Conservation (phyloP, 2,888 invertebrate genomes). For the Lepidochitona cinerea region DNA sequence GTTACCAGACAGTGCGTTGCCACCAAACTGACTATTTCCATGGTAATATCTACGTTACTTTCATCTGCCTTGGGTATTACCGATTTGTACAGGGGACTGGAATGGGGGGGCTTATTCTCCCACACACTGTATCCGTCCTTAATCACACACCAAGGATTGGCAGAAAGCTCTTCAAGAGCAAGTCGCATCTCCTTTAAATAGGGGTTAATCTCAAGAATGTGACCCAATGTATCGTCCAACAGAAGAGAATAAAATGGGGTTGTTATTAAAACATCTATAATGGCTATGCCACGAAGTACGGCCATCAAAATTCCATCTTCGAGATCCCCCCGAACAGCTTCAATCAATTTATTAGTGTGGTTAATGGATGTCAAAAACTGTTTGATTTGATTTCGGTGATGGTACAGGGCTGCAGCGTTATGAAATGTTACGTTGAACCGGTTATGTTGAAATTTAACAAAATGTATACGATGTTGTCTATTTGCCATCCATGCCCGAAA, state of each 20-base stretch:
- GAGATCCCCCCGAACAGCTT: not conserved
- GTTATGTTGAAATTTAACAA: not conserved
- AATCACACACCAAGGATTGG: not conserved
- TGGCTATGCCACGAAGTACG: not conserved
- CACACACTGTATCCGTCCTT: not conserved
- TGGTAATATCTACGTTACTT: not conserved
- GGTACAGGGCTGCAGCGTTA: not conserved
- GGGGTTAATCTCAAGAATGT: not conserved
- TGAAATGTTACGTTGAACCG: not conserved
- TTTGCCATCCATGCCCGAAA: not conserved
- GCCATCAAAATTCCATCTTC: not conserved
- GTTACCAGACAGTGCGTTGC: not conserved
- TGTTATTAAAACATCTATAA: not conserved
- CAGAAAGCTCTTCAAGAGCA: not conserved
- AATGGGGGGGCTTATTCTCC: not conserved
- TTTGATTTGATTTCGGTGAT: not conserved
- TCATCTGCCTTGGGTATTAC: not conserved
- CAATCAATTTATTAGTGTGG: not conserved
- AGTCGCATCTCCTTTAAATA: not conserved
- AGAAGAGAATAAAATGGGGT: not conserved
- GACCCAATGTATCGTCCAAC: not conserved
- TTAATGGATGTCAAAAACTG: not conserved
- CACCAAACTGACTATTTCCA: not conserved
- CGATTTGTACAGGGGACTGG: not conserved
- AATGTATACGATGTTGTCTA: not conserved